phyloP scores from a whole-genome alignment of 2,113 vertebrate species.

The Hippoglossus stenolepis region DNA sequence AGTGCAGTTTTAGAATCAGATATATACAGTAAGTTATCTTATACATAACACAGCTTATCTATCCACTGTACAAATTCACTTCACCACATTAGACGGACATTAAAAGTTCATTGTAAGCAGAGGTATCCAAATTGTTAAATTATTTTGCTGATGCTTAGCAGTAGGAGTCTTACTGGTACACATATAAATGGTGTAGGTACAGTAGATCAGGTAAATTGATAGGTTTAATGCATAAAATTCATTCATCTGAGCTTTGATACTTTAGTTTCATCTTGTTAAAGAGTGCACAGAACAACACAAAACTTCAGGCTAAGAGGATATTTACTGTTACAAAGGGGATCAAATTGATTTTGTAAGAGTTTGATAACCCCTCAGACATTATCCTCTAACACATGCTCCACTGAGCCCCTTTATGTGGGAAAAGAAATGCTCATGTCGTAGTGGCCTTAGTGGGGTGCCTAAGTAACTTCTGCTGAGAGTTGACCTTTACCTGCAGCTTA shows the following conservation, averaged over 20 bases:
- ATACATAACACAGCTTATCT: no score
- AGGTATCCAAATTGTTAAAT: neutral
- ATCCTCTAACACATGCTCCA: neutral
- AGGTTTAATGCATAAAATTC: neutral
- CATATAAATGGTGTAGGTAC: no score
- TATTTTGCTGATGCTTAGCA: neutral
- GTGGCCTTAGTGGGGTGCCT: neutral
- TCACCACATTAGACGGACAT: neutral
- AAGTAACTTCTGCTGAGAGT: conserved; percentile 59
- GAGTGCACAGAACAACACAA: neutral
- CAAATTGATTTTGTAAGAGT: neutral
- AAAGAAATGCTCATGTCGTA: neutral
- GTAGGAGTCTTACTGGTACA: no score
- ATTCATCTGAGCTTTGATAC: neutral
- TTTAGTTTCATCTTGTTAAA: neutral
- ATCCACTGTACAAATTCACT: no score
- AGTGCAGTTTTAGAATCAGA: neutral
- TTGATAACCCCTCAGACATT: neutral
- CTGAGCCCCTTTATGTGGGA: neutral
- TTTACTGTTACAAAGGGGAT: neutral
- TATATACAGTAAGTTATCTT: neutral
- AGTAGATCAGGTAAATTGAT: neutral
- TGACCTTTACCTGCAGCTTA: conserved; percentile 72
- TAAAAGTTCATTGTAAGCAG: neutral
- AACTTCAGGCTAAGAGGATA: neutral